Evolutionary conservation across 2,113 vertebrate species (phyloP).

Genomic region (Cebus imitator): DNA sequence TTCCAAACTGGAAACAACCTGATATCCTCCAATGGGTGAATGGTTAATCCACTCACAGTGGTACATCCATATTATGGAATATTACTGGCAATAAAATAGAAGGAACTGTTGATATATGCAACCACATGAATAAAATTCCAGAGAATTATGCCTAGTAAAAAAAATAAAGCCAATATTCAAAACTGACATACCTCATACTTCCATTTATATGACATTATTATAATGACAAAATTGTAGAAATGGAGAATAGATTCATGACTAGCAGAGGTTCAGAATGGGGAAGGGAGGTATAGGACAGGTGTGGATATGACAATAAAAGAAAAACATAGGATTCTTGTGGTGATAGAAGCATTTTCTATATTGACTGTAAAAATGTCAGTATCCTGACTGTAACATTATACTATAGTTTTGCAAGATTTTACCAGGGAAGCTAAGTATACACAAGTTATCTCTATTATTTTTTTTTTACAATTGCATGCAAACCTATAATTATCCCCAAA

Average conservation of each 20-base stretch:
- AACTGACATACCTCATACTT: not conserved
- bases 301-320: not conserved
- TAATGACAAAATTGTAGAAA: not conserved
- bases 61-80: not conserved
- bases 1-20: not conserved
- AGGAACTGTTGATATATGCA: not conserved
- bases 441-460: not conserved
- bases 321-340: not conserved
- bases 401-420: not conserved
- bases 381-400: not conserved
- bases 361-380: not conserved
- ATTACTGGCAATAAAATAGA: not conserved
- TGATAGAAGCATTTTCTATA: not conserved
- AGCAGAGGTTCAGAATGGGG: not conserved
- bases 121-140: not conserved
- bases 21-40: not conserved
- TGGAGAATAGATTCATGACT: not conserved
- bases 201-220: not conserved
- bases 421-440: not conserved
- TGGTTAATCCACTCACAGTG: not conserved
- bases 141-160: not conserved
- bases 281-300: not conserved
- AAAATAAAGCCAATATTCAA: not conserved
- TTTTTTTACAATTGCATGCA: not conserved
- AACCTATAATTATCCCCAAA: not conserved